Base-by-base conservation (phyloP, 1,140 invertebrate genomes). In the Potamilus streckersoni region DNA sequence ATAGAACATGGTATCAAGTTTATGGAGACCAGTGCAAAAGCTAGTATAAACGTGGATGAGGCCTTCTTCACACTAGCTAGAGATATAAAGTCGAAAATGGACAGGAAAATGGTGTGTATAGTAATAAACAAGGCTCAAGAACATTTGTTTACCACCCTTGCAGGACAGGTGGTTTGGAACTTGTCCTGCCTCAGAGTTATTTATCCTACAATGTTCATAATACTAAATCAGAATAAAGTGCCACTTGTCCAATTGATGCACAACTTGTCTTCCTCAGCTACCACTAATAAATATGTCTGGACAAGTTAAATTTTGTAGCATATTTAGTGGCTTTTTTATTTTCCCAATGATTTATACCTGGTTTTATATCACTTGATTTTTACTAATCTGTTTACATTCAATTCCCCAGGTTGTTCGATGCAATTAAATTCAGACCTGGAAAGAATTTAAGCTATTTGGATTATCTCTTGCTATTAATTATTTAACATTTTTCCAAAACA, bases 21-120 rank as follows among this genome's bases (percentile, higher is more conserved):
- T 92, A 95, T 99, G 94, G 98, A 99, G 92, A 99, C 98, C 27
- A 98, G 97, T 82, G 98, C 98, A 60, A 99, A 99, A 91, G 95
- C 96, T 73, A 97, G 98, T 86, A 96, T 98, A 85, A 99, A 99
- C 91, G 98, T 99, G 76, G 98, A 99, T 86, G 94, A 94, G 86
- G 97, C 97, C 69, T 90, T 90, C 91, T 96, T 95, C 82, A 97
- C 95, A 81, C 92, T 98, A 85, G 97, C 97, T 49, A 93, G 95
- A 86, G 96, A 97, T 90, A 97, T 97, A 62, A 90, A 90, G 72
- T 81, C 85, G 69, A 90, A 90, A 80, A 89, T 90, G 86, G 89
- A 90, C 79, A 80, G 85, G 66, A 89, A 89, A 81, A 69, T 86
- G 84, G 88, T 90, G 69, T 76, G 85, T 74, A 58, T 64, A 65